Percentiles rank a stretch among this genome's conserved stretches.
phyloP scores from a whole-genome alignment of 2,113 vertebrate genomes.

The Tursiops truncatus region DNA sequence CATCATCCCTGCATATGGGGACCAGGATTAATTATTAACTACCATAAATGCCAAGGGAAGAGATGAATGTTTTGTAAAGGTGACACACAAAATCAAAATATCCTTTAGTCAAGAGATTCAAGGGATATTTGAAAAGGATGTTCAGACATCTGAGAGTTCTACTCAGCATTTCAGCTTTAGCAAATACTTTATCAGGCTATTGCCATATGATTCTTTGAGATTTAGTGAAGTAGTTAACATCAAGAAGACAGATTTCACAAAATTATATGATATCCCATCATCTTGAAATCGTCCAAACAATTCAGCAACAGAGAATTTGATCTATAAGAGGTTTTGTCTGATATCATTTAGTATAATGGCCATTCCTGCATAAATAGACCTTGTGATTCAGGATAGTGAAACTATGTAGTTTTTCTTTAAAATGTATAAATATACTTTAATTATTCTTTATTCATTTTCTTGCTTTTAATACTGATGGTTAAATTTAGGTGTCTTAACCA shows the following conservation, averaged over 20 bases:
- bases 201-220: background rate
- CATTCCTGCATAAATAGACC: background rate
- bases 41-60: background rate
- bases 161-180: background rate
- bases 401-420: background rate
- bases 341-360: background rate
- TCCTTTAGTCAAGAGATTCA: background rate
- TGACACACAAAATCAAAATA: constrained; percentile 42
- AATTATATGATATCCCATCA: background rate
- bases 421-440: background rate
- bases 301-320: background rate
- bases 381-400: background rate
- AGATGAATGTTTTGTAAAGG: constrained; percentile 40
- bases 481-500: background rate
- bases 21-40: constrained; percentile 55
- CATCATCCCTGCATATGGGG: background rate
- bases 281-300: background rate
- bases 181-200: background rate
- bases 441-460: background rate
- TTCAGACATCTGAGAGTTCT: background rate
- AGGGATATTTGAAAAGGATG: constrained; percentile 12
- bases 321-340: background rate
- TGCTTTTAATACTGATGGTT: background rate
- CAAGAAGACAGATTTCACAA: background rate
- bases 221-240: constrained; percentile 15